Base-by-base conservation (phyloP, 2,113 vertebrate species). In the Pituophis catenifer region DNA sequence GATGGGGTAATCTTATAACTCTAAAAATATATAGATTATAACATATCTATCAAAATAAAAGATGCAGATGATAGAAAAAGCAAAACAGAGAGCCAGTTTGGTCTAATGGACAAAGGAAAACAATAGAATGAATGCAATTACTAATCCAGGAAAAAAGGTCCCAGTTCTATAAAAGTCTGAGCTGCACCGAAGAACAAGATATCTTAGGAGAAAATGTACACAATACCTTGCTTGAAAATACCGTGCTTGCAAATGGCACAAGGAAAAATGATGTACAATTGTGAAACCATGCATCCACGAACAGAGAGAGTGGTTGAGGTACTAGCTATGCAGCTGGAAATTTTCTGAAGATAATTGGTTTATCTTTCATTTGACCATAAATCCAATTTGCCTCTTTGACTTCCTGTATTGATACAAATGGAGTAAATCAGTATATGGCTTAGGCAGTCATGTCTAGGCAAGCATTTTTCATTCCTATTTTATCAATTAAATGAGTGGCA, bases 351-450 rank as follows among this genome's bases (percentile, higher is more conserved):
- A 97, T 97, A 98, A 98, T 98, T 98, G 98, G 97, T 97, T 98
- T 98, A 98, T 98, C 97, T 97, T 97, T 97, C 98, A 97, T 98
- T 98, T 97, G 96, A 96, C 95, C 94, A 96, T 97, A 98, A 99
- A 99, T 98, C 97, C 96, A 98, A 98, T 99, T 98, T 98, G 95
- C 94, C 88, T 97, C 96, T 96, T 96, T 97, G 97, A 97, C 98
- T 99, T 99, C 98, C 98, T 98, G 97, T 97, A 98, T 98, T 98
- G 98, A 98, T 97, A 98, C 95, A 97, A 97, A 98, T 98, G 96
- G 95, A 95, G 94, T 94, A 97, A 98, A 97, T 97, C 96, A 97
- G 96, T 96, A 94, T 97, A 97, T 90, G 70, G 92, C 96, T 97
- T 95, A 97, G 94, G 94, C 96, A 98, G 97, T 97, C 97, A 97